phyloP scores from a whole-genome alignment of 2,888 invertebrate species.

The Callosobruchus maculatus region DNA sequence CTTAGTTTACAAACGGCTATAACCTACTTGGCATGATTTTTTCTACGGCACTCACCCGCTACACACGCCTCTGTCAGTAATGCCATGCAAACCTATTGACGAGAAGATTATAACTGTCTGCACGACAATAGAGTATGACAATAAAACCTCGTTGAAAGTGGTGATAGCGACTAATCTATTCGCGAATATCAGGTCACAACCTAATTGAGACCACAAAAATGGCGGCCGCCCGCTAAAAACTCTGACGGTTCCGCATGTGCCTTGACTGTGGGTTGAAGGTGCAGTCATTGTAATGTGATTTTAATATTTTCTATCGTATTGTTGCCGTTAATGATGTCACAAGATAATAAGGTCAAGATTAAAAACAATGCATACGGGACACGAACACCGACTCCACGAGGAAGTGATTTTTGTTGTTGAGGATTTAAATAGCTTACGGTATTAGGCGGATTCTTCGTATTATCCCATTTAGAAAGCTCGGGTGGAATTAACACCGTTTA shows the following conservation, averaged over 20 bases:
- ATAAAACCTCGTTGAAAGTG: not conserved
- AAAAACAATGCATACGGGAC: conserved; percentile 28
- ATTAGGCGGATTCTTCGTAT: not conserved
- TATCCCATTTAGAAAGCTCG: not conserved
- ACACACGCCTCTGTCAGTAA: not conserved
- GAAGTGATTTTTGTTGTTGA: not conserved
- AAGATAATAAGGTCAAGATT: conserved; percentile 36
- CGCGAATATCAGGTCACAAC: not conserved
- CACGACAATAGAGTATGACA: not conserved
- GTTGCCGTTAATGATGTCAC: conserved; percentile 31
- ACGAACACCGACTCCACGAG: not conserved
- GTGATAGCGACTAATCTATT: not conserved
- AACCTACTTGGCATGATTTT: not conserved
- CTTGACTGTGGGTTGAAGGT: conserved; percentile 23
- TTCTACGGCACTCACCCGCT: not conserved
- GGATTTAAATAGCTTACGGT: not conserved
- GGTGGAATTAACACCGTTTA: not conserved
- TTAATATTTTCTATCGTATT: conserved; percentile 31
- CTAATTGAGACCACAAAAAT: not conserved
- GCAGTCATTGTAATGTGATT: conserved; percentile 30
- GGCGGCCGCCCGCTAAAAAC: not conserved
- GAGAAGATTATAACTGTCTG: not conserved
- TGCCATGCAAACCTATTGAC: not conserved
- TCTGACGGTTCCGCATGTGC: not conserved
- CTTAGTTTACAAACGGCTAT: too few species aligned